These are phyloP conservation scores for Conus canariensis DNA, from an alignment of 2,888 invertebrate genomes.

Conservation along the genomic window DNA sequence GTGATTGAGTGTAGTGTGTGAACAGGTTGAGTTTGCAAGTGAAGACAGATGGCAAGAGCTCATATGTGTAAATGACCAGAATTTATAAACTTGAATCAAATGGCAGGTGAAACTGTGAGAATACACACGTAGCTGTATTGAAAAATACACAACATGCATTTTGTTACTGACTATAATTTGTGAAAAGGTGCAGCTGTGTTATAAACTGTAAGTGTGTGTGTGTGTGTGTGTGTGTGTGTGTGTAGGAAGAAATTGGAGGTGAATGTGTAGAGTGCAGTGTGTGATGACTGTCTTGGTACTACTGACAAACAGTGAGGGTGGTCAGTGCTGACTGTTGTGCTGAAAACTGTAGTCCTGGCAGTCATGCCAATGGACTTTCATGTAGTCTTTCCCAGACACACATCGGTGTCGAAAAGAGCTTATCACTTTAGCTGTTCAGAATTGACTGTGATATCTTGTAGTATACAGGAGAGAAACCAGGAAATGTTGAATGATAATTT, in stretches of 20 bases:
- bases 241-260: too few species aligned
- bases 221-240: background rate
- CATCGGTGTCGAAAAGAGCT: constrained; percentile 3
- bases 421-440: constrained; percentile 29
- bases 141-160: background rate
- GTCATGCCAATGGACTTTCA: constrained; percentile 9
- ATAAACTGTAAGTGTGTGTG: background rate
- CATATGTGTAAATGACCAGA: background rate
- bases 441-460: constrained; percentile 27
- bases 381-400: constrained; percentile 30
- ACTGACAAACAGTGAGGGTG: background rate
- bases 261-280: too few species aligned
- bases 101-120: background rate
- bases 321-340: constrained; percentile 20
- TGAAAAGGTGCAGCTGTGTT: background rate
- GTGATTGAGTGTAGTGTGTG: background rate
- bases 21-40: too few species aligned
- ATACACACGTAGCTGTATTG: background rate
- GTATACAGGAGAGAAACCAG: background rate
- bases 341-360: constrained; percentile 5
- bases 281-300: background rate
- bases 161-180: background rate
- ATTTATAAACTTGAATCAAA: background rate
- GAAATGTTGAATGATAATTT: background rate
- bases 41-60: background rate